Evolutionary conservation across 2,113 vertebrate genomes (phyloP), one percentile per base, ranked within the genome.

Genomic region (Spizaetus ornatus): DNA sequence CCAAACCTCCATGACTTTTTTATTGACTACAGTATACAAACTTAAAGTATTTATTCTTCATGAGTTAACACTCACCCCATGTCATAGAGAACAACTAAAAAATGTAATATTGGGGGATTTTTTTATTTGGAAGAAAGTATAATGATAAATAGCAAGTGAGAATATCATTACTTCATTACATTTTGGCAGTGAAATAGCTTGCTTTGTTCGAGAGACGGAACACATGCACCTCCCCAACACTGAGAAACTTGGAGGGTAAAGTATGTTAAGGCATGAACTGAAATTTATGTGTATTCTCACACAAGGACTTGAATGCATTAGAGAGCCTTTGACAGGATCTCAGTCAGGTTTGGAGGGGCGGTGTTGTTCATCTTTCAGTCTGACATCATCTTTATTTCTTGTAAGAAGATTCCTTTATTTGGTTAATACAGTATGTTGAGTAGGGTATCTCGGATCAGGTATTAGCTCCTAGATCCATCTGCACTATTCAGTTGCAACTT

Each of bases 271-370:
- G 23, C 34, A 69, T 32, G 34, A 71, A 62, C 6, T 53, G 45
- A 82, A 72, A 13, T 9, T 11, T 8, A 36, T 8, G 7, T 29
- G 14, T 27, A 48, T 77, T 59, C 63, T 71, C 58, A 62, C 32
- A 43, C 15, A 43, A 31, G 50, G 40, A 88, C 18, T 6, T 43
- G 32, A 71, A 65, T 16, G 22, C 14, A 12, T 63, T 26, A 43
- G 11, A 59, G 18, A 81, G 38, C 27, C 26, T 65, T 11, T 40
- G 16, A 63, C 29, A 67, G 22, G 16, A 22, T 45, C 22, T 63
- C 40, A 38, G 47, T 36, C 32, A 66, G 25, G 21, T 74, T 69
- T 17, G 4, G 18, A 4, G 25, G 10, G 7, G 2, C 0, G 0
- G 13, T 9, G 19, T 34, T 66, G 6, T 20, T 73, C n/a, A 40